Evolutionary conservation across 2,113 vertebrate species (phyloP), one percentile per base, ranked within the genome.

Genomic region (Python bivittatus): DNA sequence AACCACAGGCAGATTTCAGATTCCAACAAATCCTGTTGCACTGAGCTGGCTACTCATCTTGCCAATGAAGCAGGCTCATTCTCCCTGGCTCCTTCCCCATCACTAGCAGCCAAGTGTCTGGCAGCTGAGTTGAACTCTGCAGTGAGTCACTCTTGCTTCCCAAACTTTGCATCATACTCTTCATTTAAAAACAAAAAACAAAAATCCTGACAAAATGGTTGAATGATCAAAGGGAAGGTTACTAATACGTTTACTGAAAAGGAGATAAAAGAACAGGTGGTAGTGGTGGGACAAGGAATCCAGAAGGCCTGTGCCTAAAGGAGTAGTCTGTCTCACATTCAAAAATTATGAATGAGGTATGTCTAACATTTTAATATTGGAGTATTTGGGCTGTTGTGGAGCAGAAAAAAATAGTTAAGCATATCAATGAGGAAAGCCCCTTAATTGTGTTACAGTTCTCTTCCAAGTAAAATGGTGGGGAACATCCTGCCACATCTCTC

Each of bases 1-100:
- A 89, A 92, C 88, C 91, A 89, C 88, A 92, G 91, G 88, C 91
- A 64, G 88, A 92, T 92, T 92, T 89, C 91, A 92, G 89, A 92
- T 92, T 85, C 91, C 91, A 92, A 57, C 89, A 92, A 92, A 92
- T 89, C 91, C 91, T 92, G 88, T 89, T 92, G 91, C 88, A 85
- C 56, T 85, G 88, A 92, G 88, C 91, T 89, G 4, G 91, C 88
- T 89, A 88, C 91, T 92, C 88, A 92, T 92, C 91, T 85, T 85
- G 88, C 88, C 88, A 89, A 89, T 92, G 88, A 64, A 64, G 44
- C 79, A 13, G 58, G 44, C 83, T 64, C 57, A 54, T 53, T 42
- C 79, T 85, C 91, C 84, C 53, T 89, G 91, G 88, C 91, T 89
- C 88, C 64, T 64, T 61, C 44, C 44, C 79, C 25, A 33, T 42